Conservation (phyloP, 2,888 invertebrate species). For the Cotesia congregata region DNA sequence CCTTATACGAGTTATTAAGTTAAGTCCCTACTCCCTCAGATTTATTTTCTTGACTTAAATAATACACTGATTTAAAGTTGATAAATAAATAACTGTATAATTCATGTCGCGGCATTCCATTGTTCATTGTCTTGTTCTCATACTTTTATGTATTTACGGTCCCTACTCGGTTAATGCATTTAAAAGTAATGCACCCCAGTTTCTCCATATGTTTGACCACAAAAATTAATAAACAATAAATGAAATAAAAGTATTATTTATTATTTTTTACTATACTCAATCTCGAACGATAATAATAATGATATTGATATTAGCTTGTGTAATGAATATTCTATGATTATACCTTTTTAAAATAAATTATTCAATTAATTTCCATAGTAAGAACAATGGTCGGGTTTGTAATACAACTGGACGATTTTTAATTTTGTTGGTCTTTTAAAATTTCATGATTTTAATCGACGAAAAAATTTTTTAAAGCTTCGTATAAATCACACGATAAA, state of each 20-base stretch:
- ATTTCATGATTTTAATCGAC: too few species aligned
- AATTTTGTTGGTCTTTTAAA: not conserved
- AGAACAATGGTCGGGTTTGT: conserved; percentile 63
- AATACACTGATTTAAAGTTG: conserved; percentile 41
- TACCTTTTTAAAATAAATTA: conserved; percentile 65
- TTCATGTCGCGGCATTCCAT: conserved; percentile 51
- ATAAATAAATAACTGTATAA: conserved; percentile 57
- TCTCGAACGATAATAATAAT: not conserved
- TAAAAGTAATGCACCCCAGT: conserved; percentile 21
- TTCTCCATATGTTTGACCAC: conserved; percentile 1
- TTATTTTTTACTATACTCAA: not conserved
- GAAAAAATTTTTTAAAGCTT: too few species aligned
- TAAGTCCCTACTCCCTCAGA: not conserved
- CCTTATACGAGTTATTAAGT: not conserved
- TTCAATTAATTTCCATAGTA: conserved; percentile 69
- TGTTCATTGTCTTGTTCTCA: conserved; percentile 51
- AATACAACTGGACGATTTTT: conserved; percentile 19
- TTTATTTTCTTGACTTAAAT: conserved; percentile 31
- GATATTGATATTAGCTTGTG: not conserved
- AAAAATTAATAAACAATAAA: conserved; percentile 7
- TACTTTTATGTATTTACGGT: conserved; percentile 35
- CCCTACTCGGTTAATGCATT: conserved; percentile 28
- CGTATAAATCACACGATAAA: too few species aligned
- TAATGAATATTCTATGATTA: conserved; percentile 9
- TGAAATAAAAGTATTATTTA: not conserved